These are phyloP conservation scores for Punctoribates punctum DNA, from an alignment of 2,888 invertebrate genomes.

Conservation along the genomic window DNA sequence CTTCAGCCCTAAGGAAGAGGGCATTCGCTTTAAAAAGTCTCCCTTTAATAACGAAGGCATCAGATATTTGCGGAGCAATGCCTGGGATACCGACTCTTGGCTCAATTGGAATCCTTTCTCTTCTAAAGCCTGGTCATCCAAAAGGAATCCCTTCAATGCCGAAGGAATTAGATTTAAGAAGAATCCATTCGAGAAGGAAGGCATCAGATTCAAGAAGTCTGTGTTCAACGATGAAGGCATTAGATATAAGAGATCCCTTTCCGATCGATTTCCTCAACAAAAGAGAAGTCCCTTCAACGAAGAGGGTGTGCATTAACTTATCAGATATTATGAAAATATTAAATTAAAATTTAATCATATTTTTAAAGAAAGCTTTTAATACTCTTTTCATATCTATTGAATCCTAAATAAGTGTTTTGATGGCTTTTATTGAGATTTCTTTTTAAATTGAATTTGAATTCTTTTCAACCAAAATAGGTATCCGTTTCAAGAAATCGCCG, in stretches of 20 bases:
- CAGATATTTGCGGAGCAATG: slow-evolving; percentile 4
- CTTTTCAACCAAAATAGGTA: neutral
- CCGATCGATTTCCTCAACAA: neutral
- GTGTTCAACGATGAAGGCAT: slow-evolving; percentile 40
- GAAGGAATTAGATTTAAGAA: slow-evolving; percentile 41
- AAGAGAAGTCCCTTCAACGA: slow-evolving; percentile 39
- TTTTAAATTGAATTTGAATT: neutral
- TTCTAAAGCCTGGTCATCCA: neutral
- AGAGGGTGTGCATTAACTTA: slow-evolving; percentile 28
- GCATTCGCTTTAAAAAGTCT: slow-evolving; percentile 37
- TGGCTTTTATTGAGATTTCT: neutral
- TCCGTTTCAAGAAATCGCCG: slow-evolving; percentile 32
- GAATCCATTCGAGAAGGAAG: slow-evolving; percentile 41
- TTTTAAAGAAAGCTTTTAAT: neutral
- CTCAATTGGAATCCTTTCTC: slow-evolving; percentile 23
- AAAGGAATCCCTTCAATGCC: slow-evolving; percentile 30
- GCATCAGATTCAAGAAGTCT: slow-evolving; percentile 42
- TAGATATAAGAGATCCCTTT: slow-evolving; percentile 36
- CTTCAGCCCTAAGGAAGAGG: slow-evolving; percentile 40
- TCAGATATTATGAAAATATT: no score
- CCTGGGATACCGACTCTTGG: neutral
- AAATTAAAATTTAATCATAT: neutral
- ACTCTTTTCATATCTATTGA: no score
- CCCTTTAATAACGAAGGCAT: slow-evolving; percentile 38
- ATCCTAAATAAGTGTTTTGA: no score